Percentiles rank a stretch among this genome's conserved stretches.
These are phyloP conservation scores for Mantis religiosa DNA, from an alignment of 2,888 invertebrate species.

Conservation along the genomic window DNA sequence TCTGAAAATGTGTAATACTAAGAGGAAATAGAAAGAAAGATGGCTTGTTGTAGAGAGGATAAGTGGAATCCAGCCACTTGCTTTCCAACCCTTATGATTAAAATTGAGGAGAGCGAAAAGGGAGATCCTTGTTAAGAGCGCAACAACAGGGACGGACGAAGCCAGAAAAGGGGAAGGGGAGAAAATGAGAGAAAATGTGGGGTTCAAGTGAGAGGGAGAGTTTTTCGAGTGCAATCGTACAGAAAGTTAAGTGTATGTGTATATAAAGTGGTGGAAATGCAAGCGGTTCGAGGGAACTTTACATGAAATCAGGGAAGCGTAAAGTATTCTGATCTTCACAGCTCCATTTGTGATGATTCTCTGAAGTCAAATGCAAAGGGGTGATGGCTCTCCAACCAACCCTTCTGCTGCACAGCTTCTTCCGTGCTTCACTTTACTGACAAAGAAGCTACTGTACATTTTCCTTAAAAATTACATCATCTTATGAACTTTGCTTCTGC, in stretches of 20 bases:
- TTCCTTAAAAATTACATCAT: background rate
- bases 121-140: background rate
- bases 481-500: background rate
- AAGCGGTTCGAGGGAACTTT: background rate
- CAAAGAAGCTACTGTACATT: background rate
- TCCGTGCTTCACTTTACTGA: background rate
- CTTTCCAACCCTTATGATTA: constrained; percentile 1
- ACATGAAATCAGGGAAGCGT: background rate
- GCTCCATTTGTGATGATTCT: background rate
- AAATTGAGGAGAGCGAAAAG: background rate
- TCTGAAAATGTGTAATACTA: background rate
- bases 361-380: background rate
- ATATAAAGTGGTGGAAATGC: background rate
- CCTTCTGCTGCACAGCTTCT: background rate
- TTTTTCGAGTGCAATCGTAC: background rate
- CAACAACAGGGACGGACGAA: background rate
- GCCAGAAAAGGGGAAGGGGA: background rate
- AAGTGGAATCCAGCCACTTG: background rate
- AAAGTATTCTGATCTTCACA: background rate
- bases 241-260: background rate
- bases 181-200: background rate
- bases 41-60: background rate
- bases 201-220: background rate
- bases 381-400: background rate
- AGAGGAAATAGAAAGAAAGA: background rate